Evolutionary conservation across 2,797 vertebrate species (phyloP).

Genomic region (Distichodus sexfasciatus): DNA sequence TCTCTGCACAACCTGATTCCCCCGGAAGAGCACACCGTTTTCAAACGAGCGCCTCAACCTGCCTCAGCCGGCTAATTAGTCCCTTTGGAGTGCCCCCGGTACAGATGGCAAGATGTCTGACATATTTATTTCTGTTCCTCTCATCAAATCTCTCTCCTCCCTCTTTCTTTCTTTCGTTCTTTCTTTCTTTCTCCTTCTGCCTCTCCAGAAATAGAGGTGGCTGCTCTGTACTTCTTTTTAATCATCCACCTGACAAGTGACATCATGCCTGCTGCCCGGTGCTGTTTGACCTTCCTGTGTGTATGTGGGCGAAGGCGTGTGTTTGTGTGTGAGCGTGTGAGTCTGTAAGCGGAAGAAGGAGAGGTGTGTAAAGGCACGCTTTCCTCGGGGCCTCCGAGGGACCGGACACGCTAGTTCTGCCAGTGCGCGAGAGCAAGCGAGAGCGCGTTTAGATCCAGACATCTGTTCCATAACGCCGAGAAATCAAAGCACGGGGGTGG

Average conservation of each 20-base stretch:
- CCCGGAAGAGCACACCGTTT: conserved; percentile 42
- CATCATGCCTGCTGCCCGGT: conserved; percentile 26
- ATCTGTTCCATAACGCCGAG: conserved; percentile 47
- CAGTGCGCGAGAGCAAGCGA: conserved; percentile 13
- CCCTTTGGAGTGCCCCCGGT: conserved; percentile 51
- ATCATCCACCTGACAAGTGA: conserved; percentile 27
- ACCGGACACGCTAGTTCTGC: conserved; percentile 35
- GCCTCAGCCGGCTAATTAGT: conserved; percentile 51
- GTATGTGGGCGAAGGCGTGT: conserved; percentile 18
- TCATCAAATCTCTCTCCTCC: conserved; percentile 44
- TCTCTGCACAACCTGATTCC: conserved; percentile 45
- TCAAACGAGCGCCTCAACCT: conserved; percentile 46
- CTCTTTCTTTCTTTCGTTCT: not conserved
- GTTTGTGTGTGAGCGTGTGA: not conserved
- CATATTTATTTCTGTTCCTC: conserved; percentile 50
- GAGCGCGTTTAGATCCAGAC: conserved; percentile 40
- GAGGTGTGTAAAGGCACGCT: conserved; percentile 5
- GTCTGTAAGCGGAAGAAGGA: conserved; percentile 6
- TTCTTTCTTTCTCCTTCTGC: conserved; percentile 18
- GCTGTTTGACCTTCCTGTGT: conserved; percentile 36
- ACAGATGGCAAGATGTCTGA: conserved; percentile 55
- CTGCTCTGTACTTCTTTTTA: too few species aligned
- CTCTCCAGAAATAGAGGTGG: too few species aligned
- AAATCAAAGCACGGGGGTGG: conserved; percentile 34
- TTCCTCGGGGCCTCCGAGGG: conserved; percentile 26